Evolutionary conservation across 2,797 vertebrate species (phyloP).

Genomic region (Lycodopsis pacificus): DNA sequence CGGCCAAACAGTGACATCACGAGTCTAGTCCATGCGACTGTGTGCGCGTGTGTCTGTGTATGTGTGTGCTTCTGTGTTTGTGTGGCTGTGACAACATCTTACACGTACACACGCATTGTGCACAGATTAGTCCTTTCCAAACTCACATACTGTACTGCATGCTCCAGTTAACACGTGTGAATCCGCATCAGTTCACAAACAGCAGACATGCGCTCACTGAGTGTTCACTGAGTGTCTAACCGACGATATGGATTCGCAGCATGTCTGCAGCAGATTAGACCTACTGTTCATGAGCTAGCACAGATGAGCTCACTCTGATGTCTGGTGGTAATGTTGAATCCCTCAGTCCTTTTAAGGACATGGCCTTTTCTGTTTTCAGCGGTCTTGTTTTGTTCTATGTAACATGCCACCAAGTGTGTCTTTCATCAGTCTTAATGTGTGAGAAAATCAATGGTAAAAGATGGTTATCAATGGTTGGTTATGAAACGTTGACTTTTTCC

Average conservation of each 20-base stretch:
- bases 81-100: background rate
- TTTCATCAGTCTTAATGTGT: conserved; percentile 12
- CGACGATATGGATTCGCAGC: background rate
- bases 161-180: conserved; percentile 18
- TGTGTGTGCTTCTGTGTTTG: conserved; percentile 10
- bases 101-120: background rate
- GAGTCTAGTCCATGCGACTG: background rate
- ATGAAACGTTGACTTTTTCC: conserved; percentile 52
- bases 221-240: conserved; percentile 22
- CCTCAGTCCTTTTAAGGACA: conserved; percentile 1
- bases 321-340: conserved; percentile 5
- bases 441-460: background rate
- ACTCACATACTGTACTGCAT: conserved; percentile 3
- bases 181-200: conserved; percentile 16
- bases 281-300: background rate
- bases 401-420: conserved; percentile 20
- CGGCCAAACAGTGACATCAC: conserved; percentile 27
- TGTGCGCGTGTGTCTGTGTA: conserved; percentile 16
- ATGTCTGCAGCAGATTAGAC: conserved; percentile 27
- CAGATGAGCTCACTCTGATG: background rate
- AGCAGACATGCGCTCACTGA: conserved; percentile 2
- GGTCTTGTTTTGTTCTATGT: conserved; percentile 42
- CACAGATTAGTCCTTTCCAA: conserved; percentile 2
- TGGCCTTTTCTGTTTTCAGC: background rate
- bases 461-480: conserved; percentile 13